phyloP scores from a whole-genome alignment of 1,140 invertebrate species.

The Hypothenemus hampei region DNA sequence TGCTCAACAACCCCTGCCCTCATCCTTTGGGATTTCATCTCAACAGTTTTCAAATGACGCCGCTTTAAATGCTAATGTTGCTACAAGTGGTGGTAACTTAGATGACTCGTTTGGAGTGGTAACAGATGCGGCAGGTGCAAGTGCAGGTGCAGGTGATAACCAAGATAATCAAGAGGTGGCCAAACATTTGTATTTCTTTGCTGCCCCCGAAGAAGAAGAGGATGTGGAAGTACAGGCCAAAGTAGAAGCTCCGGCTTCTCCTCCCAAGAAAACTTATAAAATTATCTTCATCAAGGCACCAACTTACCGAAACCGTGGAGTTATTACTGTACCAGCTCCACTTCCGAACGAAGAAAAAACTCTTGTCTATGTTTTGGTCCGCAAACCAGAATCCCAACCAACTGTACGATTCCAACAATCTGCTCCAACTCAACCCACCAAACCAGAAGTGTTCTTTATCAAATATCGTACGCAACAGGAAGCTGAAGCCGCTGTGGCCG shows the following conservation, averaged over 20 bases:
- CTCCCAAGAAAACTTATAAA: conserved; percentile 71
- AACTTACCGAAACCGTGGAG: conserved; percentile 65
- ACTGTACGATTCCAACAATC: conserved; percentile 67
- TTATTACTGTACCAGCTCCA: conserved; percentile 55
- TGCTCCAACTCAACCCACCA: conserved; percentile 68
- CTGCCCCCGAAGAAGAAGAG: conserved; percentile 30
- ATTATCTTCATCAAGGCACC: conserved; percentile 88
- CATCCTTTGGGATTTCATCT: conserved; percentile 2
- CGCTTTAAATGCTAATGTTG: conserved; percentile 1
- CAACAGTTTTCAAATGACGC: background rate
- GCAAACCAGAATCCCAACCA: conserved; percentile 74
- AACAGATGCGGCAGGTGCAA: background rate
- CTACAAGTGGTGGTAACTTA: conserved; percentile 13
- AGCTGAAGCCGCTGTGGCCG: conserved; percentile 36
- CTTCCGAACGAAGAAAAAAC: conserved; percentile 81
- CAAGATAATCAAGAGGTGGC: conserved; percentile 27
- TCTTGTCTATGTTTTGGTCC: conserved; percentile 79
- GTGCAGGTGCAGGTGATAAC: background rate
- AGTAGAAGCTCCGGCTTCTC: conserved; percentile 13
- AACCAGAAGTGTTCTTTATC: conserved; percentile 87
- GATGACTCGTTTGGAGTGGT: conserved; percentile 15
- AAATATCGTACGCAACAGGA: conserved; percentile 76
- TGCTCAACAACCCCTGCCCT: background rate
- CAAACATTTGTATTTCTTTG: conserved; percentile 35
- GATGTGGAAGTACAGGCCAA: conserved; percentile 16